phyloP scores from a whole-genome alignment of 2,888 invertebrate genomes.

The Cotesia congregata region DNA sequence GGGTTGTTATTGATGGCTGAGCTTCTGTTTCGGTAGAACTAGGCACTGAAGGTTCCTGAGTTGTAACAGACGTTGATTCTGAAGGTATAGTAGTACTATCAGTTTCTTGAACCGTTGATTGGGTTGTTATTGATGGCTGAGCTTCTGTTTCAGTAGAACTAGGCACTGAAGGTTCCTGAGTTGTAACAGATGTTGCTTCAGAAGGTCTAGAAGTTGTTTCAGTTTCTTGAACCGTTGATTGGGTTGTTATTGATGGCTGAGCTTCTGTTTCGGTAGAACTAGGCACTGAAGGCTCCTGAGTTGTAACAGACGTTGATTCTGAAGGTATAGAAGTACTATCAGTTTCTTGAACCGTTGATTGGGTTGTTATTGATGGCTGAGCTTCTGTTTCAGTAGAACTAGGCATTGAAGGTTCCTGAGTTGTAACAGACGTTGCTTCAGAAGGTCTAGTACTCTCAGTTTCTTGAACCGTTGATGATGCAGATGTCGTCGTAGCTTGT shows the following conservation, averaged over 20 bases:
- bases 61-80: background rate
- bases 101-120: background rate
- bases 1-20: background rate
- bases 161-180: background rate
- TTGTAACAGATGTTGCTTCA: background rate
- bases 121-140: background rate
- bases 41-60: background rate
- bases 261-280: background rate
- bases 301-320: background rate
- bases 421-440: background rate
- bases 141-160: background rate
- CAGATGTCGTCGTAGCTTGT: background rate
- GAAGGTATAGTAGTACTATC: background rate
- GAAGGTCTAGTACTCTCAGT: background rate
- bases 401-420: background rate
- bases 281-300: background rate
- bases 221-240: conserved; percentile 9
- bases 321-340: background rate
- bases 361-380: background rate
- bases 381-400: background rate
- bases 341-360: background rate
- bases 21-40: background rate
- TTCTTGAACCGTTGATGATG: background rate
- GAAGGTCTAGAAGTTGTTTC: background rate
- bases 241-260: background rate